These are phyloP conservation scores for Cheilosia soror DNA, from an alignment of 2,888 invertebrate species.

Conservation along the genomic window DNA sequence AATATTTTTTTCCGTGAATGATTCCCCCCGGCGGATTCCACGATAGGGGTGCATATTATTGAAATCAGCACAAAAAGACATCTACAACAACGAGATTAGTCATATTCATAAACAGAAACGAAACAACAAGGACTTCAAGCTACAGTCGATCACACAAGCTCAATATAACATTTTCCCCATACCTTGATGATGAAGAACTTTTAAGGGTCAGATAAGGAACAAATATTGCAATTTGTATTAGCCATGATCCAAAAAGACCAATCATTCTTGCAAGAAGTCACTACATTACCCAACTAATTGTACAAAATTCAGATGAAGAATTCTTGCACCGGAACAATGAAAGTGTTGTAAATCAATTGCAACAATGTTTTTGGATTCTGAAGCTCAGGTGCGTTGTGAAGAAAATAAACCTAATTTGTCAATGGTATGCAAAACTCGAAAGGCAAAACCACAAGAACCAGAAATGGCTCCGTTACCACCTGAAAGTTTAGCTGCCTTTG, in stretches of 20 bases:
- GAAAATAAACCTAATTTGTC: background rate
- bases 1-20: too few species aligned
- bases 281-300: constrained; percentile 23
- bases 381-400: constrained; percentile 11
- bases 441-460: constrained; percentile 10
- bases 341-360: constrained; percentile 38
- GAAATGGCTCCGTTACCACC: constrained; percentile 21
- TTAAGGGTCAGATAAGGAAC: constrained; percentile 48
- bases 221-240: constrained; percentile 16
- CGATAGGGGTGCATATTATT: too few species aligned
- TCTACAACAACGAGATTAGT: background rate
- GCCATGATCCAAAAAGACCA: constrained; percentile 9
- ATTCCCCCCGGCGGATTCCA: too few species aligned
- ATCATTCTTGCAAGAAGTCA: constrained; percentile 38
- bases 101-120: background rate
- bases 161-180: constrained; percentile 34
- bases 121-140: background rate
- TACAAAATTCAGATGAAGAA: constrained; percentile 32
- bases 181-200: constrained; percentile 35
- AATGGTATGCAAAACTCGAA: constrained; percentile 21
- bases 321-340: constrained; percentile 24
- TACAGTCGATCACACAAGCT: constrained; percentile 12
- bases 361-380: constrained; percentile 23
- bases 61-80: background rate
- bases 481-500: constrained; percentile 21